Conservation (phyloP, 2,888 invertebrate species). For the Elmis aenea region DNA sequence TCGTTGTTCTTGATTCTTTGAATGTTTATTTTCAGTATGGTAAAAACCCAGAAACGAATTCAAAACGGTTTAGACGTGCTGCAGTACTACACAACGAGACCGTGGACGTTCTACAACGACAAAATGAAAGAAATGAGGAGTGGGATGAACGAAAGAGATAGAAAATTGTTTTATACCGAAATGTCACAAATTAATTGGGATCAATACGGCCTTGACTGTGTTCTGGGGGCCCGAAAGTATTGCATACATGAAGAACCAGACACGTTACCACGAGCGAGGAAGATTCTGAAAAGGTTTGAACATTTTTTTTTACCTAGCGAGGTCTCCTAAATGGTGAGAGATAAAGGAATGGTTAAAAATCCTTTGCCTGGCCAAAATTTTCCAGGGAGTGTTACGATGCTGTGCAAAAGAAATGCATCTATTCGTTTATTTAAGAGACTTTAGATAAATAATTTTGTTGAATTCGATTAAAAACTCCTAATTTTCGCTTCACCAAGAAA, state of each 20-base stretch:
- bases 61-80: slow-evolving; percentile 60
- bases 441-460: no score
- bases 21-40: slow-evolving; percentile 57
- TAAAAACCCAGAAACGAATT: slow-evolving; percentile 59
- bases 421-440: no score
- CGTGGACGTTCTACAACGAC: slow-evolving; percentile 72
- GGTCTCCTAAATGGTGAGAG: no score
- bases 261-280: slow-evolving; percentile 68
- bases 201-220: slow-evolving; percentile 62
- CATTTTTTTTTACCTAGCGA: no score
- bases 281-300: slow-evolving; percentile 57
- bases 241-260: slow-evolving; percentile 78
- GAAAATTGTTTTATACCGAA: slow-evolving; percentile 57
- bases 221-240: slow-evolving; percentile 78
- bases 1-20: no score
- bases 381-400: no score
- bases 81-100: slow-evolving; percentile 74
- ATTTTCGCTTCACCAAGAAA: no score
- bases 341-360: no score
- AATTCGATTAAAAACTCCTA: no score
- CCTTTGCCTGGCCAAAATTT: no score
- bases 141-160: slow-evolving; percentile 53
- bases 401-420: no score
- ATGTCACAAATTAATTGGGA: slow-evolving; percentile 56
- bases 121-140: slow-evolving; percentile 54